Evolutionary conservation across 2,113 vertebrate species (phyloP).

Genomic region (Mormyrus lacerda): DNA sequence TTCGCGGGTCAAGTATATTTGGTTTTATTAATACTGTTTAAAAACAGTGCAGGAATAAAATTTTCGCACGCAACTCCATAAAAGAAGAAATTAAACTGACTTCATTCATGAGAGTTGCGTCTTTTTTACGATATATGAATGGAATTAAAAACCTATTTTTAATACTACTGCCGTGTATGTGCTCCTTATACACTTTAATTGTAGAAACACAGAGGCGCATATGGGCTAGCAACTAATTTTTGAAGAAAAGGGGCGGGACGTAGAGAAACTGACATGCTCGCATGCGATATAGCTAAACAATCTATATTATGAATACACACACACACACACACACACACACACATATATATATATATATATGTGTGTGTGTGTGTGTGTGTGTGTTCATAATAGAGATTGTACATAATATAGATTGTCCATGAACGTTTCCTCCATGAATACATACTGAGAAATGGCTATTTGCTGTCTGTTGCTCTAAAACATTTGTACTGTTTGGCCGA

Average conservation of each 20-base stretch:
- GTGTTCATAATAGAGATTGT: too few species aligned
- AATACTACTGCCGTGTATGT: neutral
- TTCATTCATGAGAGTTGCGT: neutral
- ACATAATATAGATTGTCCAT: too few species aligned
- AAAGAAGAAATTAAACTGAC: neutral
- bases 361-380: too few species aligned
- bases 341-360: too few species aligned
- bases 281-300: neutral
- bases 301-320: neutral
- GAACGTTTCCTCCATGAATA: neutral
- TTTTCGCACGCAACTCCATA: neutral
- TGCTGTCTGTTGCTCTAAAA: neutral
- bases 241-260: neutral
- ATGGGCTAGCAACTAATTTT: neutral
- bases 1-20: neutral
- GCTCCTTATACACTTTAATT: neutral
- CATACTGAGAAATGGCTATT: neutral
- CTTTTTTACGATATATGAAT: neutral
- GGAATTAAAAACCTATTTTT: neutral
- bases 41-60: neutral
- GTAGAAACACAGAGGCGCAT: neutral
- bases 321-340: too few species aligned
- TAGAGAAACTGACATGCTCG: neutral
- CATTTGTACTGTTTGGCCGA: neutral
- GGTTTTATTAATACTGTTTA: neutral